Percentiles rank a stretch among this genome's conserved stretches.
Conservation (phyloP, 2,113 vertebrate genomes). For the Arenaria interpres region DNA sequence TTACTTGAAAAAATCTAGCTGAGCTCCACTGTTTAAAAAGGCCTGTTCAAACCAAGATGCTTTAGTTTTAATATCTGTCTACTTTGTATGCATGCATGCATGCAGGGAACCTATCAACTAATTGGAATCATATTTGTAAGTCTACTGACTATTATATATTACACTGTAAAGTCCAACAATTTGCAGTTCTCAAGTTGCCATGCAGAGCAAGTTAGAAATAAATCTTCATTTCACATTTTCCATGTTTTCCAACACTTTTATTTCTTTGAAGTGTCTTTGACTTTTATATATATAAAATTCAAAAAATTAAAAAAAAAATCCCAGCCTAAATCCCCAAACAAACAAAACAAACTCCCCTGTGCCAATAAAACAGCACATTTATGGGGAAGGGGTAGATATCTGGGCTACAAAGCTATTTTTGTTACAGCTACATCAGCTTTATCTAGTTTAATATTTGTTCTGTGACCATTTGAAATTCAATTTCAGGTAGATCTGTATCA, state of each 20-base stretch:
- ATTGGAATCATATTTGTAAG: background rate
- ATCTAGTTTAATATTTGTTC: slow-evolving; percentile 27
- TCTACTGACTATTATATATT: background rate
- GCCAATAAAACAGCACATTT: background rate
- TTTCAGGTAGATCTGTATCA: slow-evolving; percentile 56
- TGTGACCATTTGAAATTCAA: slow-evolving; percentile 60
- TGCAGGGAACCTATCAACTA: background rate
- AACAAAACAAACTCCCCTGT: background rate
- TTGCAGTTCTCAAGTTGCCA: background rate
- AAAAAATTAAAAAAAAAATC: background rate
- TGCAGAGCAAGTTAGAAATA: slow-evolving; percentile 10
- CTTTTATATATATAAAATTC: background rate
- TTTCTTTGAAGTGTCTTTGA: background rate
- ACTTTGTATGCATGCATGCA: background rate
- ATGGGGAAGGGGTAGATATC: background rate
- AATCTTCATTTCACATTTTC: slow-evolving; percentile 16
- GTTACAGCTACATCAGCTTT: background rate
- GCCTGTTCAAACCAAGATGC: background rate
- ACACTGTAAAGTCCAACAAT: background rate
- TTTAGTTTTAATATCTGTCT: slow-evolving; percentile 1
- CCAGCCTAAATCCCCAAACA: background rate
- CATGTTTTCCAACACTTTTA: background rate
- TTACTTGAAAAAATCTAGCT: background rate
- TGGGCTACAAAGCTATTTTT: background rate
- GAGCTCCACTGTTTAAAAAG: background rate